A percentile compares a stretch with the other conserved stretches of the same genome.
These are phyloP conservation scores for Promerops cafer DNA, from an alignment of 2,113 vertebrate genomes.

Conservation along the genomic window DNA sequence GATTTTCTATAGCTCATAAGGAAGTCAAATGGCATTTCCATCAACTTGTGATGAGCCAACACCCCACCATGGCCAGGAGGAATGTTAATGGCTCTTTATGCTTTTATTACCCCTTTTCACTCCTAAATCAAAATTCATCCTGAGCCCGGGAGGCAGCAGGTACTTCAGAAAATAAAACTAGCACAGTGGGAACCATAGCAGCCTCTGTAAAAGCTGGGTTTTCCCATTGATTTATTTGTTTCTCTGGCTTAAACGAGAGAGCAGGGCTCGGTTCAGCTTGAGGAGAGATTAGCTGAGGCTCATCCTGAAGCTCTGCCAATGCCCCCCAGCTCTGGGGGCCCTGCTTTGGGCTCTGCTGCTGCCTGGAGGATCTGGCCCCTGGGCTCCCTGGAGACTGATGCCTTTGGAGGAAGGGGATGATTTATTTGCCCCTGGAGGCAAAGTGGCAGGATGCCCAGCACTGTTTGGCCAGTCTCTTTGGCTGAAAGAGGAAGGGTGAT, in stretches of 20 bases:
- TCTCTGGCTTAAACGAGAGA: neutral
- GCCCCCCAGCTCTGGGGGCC: neutral
- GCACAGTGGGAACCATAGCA: constrained; percentile 24
- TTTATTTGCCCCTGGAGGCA: neutral
- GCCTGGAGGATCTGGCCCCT: fast-evolving
- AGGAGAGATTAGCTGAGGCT: neutral
- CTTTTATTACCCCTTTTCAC: constrained; percentile 29
- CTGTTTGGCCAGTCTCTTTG: neutral
- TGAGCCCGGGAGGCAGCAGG: neutral
- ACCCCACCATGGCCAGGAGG: neutral
- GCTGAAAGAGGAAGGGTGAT: neutral
- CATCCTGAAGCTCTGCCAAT: neutral
- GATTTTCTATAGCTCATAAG: constrained; percentile 55
- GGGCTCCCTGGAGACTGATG: fast-evolving
- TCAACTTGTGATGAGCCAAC: constrained; percentile 30
- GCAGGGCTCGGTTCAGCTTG: neutral
- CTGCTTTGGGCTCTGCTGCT: neutral
- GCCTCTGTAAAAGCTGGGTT: neutral
- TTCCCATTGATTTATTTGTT: constrained; percentile 22
- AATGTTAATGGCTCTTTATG: constrained; percentile 8
- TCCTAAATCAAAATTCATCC: constrained; percentile 42
- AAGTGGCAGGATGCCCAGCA: neutral
- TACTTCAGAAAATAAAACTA: constrained; percentile 21
- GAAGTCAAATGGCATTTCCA: constrained; percentile 40
- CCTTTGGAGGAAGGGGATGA: neutral